Conservation (phyloP, 2,113 vertebrate genomes). For the Silurus meridionalis region DNA sequence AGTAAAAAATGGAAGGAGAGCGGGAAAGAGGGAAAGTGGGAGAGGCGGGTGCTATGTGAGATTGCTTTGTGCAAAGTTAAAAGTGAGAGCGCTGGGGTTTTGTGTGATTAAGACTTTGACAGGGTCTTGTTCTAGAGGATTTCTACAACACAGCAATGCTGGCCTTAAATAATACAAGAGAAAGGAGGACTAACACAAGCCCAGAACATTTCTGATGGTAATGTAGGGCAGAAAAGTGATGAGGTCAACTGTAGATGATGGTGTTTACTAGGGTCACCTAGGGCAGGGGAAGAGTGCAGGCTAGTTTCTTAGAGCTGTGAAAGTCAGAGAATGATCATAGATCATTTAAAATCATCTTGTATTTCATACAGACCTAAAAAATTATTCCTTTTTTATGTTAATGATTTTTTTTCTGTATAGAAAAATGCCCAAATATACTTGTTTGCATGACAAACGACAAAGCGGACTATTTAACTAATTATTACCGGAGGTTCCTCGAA, state of each 20-base stretch:
- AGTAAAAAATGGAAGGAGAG: not conserved
- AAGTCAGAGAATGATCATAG: not conserved
- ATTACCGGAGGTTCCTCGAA: slow-evolving; percentile 90
- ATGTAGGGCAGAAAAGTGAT: not conserved
- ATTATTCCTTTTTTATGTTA: not conserved
- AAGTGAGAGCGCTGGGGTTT: slow-evolving; percentile 29
- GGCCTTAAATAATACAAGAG: slow-evolving; percentile 71
- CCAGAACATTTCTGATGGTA: not conserved
- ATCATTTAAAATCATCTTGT: no score
- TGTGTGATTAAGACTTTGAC: not conserved
- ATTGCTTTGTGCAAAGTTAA: slow-evolving; percentile 58
- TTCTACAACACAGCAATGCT: slow-evolving; percentile 55
- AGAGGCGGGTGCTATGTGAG: slow-evolving; percentile 25
- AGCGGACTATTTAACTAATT: no score
- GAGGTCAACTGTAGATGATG: slow-evolving; percentile 12
- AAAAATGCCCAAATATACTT: no score
- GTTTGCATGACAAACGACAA: no score
- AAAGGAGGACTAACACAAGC: slow-evolving; percentile 41
- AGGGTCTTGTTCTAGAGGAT: slow-evolving; percentile 29
- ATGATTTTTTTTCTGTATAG: no score
- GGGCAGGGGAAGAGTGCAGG: not conserved
- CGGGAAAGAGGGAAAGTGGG: not conserved
- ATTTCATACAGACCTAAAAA: not conserved
- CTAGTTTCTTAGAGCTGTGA: not conserved
- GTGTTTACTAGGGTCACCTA: not conserved